phyloP scores from a whole-genome alignment of 1,140 invertebrate species.

The Plutomurus gul region DNA sequence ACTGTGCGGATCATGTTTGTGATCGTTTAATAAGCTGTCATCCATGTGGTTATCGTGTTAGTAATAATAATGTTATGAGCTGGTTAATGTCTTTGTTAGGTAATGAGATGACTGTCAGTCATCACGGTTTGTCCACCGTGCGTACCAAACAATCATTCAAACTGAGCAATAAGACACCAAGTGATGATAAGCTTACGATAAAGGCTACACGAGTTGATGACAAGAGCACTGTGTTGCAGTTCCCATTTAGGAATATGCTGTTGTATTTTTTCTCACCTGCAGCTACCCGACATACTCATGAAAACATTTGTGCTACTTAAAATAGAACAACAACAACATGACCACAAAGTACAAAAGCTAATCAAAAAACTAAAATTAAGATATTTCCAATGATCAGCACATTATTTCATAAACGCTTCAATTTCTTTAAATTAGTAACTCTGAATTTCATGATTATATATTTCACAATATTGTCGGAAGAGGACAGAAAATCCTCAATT shows the following conservation, averaged over 20 bases:
- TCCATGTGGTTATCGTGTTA: not conserved
- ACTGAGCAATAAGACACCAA: not conserved
- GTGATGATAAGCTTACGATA: not conserved
- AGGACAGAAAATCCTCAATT: no score
- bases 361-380: not conserved
- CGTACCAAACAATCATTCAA: not conserved
- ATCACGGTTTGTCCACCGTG: not conserved
- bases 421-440: not conserved
- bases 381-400: not conserved
- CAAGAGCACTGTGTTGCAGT: slow-evolving; percentile 4
- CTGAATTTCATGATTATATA: not conserved
- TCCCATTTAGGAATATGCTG: not conserved
- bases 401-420: no score
- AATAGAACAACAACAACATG: not conserved
- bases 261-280: slow-evolving; percentile 14
- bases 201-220: not conserved
- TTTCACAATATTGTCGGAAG: not conserved
- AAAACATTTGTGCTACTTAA: not conserved
- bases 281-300: no score
- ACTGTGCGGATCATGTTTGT: not conserved
- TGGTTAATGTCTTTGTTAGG: slow-evolving; percentile 2
- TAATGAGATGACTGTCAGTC: not conserved
- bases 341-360: not conserved
- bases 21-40: not conserved
- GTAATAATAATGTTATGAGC: not conserved